phyloP scores from a whole-genome alignment of 2,888 invertebrate genomes.

The Aporophyla nigra region DNA sequence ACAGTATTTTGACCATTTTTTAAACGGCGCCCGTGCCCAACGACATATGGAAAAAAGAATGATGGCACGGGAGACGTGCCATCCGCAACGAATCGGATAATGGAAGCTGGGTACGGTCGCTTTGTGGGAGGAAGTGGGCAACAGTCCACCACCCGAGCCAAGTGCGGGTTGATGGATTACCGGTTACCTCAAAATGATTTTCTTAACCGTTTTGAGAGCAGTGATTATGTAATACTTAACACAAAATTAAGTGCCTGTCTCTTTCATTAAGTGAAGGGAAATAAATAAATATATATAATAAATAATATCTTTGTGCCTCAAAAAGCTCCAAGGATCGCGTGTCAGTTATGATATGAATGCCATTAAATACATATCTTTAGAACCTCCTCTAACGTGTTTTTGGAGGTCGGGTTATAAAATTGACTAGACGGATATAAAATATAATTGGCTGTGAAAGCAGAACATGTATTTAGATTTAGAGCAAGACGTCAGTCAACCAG shows the following conservation, averaged over 20 bases:
- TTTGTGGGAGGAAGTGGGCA: neutral
- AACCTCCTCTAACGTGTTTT: conserved; percentile 17
- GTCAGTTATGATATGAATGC: neutral
- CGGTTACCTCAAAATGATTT: neutral
- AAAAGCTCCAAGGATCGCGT: neutral
- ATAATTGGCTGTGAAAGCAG: conserved; percentile 41
- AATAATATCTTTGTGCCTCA: neutral
- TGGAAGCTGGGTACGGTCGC: neutral
- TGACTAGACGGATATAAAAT: conserved; percentile 20
- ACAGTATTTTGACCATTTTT: too few species aligned
- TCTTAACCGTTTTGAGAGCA: neutral
- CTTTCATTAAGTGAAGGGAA: neutral
- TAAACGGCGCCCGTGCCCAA: too few species aligned
- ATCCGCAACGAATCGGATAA: too few species aligned
- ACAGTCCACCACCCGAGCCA: neutral
- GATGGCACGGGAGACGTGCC: too few species aligned
- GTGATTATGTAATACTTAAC: neutral
- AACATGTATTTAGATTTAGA: conserved; percentile 27
- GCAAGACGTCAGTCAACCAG: conserved; percentile 10
- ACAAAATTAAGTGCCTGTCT: neutral
- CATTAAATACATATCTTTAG: neutral
- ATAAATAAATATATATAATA: neutral
- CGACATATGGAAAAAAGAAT: too few species aligned
- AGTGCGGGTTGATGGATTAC: neutral
- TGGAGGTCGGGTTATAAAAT: conserved; percentile 14